Evolutionary conservation across 2,113 vertebrate genomes (phyloP), one percentile per base, ranked within the genome.

Genomic region (Alectura lathami): DNA sequence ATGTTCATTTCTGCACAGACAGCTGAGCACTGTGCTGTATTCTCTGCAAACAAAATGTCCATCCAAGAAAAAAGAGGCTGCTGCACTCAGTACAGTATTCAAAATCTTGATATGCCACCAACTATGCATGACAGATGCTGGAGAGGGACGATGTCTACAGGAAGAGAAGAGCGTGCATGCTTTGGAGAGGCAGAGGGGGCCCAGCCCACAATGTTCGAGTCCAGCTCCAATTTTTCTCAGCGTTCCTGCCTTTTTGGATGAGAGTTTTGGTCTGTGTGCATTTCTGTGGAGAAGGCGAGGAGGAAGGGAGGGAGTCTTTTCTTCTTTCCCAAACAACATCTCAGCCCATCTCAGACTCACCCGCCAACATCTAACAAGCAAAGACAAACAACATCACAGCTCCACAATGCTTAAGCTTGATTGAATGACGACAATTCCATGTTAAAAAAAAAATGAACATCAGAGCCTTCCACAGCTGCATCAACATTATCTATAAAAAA

Each of bases 391-490:
- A 87, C 83, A 96, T 95, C 82, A 88, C 51, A 88, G 72, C 77
- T 93, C 36, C 53, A 88, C 77, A 88, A 92, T 53, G 57, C 83
- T 86, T 84, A 64, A 83, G 67, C 89, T 90, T 66, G 47, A 91
- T 42, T 57, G 53, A 96, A 94, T 89, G 92, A 96, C 86, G 86
- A 97, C 83, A 68, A 93, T 92, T 70, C 80, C 76, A 70, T 7
- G 38, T 77, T 95, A 70, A 93, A 90, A 82, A 79, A 72, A 93
- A 96, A 94, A 92, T 38, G 48, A 96, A 91, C 90, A 88, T 82
- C 96, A 96, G 96, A 97, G 72, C 56, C 85, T 89, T 92, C 84
- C 93, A 57, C 97, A 97, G 98, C 97, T 97, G 97, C 93, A 92
- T 95, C 97, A 97, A 97, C 96, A 97, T 94, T 82, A 87, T 89